Evolutionary conservation across 2,113 vertebrate species (phyloP), one percentile per base, ranked within the genome.

Genomic region (Hystrix brachyura): DNA sequence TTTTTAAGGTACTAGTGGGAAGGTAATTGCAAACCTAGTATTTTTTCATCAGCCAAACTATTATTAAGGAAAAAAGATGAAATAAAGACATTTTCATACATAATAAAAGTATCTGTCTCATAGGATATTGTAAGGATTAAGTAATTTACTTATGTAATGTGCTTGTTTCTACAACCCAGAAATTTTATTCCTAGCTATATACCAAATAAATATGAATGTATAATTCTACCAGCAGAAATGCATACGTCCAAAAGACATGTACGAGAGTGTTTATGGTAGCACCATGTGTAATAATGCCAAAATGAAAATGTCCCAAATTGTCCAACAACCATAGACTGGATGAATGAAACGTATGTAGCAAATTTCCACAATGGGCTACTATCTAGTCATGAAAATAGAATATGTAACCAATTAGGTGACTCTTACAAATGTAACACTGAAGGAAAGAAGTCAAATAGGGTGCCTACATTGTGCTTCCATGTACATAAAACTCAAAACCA

Each of bases 41-140:
- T 94, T 96, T n/a, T 76, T 84, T 17, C 43, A 81, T 25, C 46
- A 80, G 55, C 8, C 29, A 64, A 81, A 69, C 59, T 46, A 14
- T 67, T 62, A 83, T 53, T 91, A 29, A 82, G 19, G 48, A 74
- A 60, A 67, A 34, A 84, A 78, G 67, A 18, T 64, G 55, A 91
- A 74, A 76, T n/a, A 88, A 88, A 48, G 53, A 83, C 1, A 34
- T 91, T 78, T 96, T 78, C 53, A 64, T 62, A 29, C 43, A 94
- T 51, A 59, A 69, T n/a, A 59, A 78, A 74, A 81, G n/a, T 46
- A 83, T 71, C 19, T 90, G 15, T 86, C 8, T 91, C 19, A 88
- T n/a, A 57, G 84, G 43, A 32, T 92, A 71, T 38, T 29, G 6
- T 78, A 78, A 88, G 46, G 32, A 55, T 83, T 60, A 87, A 72